Evolutionary conservation across 23 tunicate genomes (phyloP).

Genomic region (Clavelina lepadiformis): DNA sequence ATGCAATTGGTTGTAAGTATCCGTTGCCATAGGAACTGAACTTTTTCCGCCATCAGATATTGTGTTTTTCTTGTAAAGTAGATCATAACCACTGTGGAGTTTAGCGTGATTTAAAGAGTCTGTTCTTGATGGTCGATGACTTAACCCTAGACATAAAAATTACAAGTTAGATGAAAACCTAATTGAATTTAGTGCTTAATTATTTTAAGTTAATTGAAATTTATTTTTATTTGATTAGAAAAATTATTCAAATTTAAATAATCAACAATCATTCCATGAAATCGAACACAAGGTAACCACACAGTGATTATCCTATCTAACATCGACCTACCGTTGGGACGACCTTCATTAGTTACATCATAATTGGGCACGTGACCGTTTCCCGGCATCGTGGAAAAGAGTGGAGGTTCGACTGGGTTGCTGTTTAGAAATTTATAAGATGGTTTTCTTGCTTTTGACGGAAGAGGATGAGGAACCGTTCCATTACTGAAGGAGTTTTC

Average conservation of each 20-base stretch:
- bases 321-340: not conserved
- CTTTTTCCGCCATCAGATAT: conserved; percentile 5
- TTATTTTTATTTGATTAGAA: no score
- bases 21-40: conserved; percentile 26
- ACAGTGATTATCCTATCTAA: no score
- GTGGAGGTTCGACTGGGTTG: conserved; percentile 3
- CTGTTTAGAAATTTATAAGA: conserved; percentile 20
- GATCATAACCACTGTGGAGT: conserved; percentile 59
- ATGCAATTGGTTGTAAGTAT: conserved; percentile 55
- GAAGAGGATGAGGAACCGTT: not conserved
- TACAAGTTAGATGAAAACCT: no score
- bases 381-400: conserved; percentile 29
- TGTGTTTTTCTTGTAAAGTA: conserved; percentile 36
- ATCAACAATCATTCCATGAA: no score
- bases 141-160: no score
- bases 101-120: conserved; percentile 39
- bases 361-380: conserved; percentile 4
- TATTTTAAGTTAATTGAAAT: no score
- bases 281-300: no score
- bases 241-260: no score
- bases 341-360: not conserved
- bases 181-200: no score
- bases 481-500: conserved; percentile 1
- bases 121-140: conserved; percentile 12
- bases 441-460: conserved; percentile 2